Evolutionary conservation across 2,888 invertebrate genomes (phyloP), one percentile per base, ranked within the genome.

Genomic region (Plebejus anna): DNA sequence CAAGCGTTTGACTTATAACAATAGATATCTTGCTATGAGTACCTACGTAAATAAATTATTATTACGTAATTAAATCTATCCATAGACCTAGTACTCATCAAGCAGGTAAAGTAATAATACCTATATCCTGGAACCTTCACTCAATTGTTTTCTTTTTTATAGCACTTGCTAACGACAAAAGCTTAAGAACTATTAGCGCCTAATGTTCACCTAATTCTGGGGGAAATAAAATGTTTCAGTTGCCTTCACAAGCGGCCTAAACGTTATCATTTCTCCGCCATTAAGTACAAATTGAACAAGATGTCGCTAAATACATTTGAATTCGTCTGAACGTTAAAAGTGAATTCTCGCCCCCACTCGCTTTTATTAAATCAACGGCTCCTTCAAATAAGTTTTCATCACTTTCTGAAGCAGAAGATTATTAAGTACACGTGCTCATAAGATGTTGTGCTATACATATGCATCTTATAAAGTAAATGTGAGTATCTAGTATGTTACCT

Each of bases 241-340:
- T 32, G 28, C 28, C 61, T 61, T 22, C 32, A 36, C 66, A 66
- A 4, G 66, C 32, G 66, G 66, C 66, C 66, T 66, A 66, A 16
- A 32, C 66, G 66, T 36, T 66, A 66, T 66, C 66, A 66, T 36
- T 66, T 66, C 66, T 66, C 13, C 32, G 32, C 66, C 32, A 66
- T 66, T 32, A 36, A 36, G 13, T 66, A 66, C 66, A 66, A 66
- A 66, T 66, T 66, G 66, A 66, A 32, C 32, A 66, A 66, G 66
- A 66, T 66, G 66, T 66, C 66, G 32, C 66, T 66, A 66, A 66
- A 66, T 66, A 66, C 66, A 66, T 66, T 66, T 72, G 51, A 76
- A 76, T 76, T 70, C 76, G 70, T 76, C 76, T 76, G 55, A 76
- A 70, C 38, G 70, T 71, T 76, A 36, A 76, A 76, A 71, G 70